phyloP scores from a whole-genome alignment of 2,113 vertebrate genomes.

The Castor canadensis region DNA sequence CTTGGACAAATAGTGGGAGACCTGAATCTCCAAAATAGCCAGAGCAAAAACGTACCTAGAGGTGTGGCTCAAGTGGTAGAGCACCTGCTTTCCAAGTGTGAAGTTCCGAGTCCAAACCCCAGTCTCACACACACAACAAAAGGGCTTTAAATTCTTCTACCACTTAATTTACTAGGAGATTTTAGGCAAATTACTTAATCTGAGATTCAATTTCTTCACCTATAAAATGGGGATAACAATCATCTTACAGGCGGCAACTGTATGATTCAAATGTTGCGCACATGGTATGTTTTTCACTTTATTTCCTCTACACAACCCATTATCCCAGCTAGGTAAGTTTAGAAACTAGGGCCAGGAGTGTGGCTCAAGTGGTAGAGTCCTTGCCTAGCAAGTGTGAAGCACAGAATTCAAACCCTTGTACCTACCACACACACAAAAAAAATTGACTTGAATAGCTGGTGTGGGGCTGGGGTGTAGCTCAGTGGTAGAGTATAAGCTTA shows the following conservation, averaged over 20 bases:
- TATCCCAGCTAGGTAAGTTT: background rate
- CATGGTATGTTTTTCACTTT: background rate
- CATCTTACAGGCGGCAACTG: background rate
- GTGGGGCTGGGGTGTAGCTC: background rate
- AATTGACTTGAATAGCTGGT: background rate
- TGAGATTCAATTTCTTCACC: background rate
- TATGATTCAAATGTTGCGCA: background rate
- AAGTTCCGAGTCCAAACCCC: too few species aligned
- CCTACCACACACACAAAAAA: background rate
- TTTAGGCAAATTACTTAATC: slow-evolving; percentile 19
- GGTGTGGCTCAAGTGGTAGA: too few species aligned
- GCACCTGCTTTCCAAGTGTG: too few species aligned
- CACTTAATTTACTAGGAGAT: background rate
- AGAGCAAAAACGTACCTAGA: too few species aligned
- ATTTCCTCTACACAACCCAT: background rate
- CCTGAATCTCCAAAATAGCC: too few species aligned
- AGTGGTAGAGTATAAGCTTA: background rate
- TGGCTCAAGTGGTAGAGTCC: too few species aligned
- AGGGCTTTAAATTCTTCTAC: slow-evolving; percentile 40
- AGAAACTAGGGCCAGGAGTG: background rate
- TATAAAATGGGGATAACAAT: background rate
- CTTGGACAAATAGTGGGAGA: too few species aligned
- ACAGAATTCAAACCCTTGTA: too few species aligned
- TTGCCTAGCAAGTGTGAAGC: too few species aligned
- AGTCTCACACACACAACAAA: too few species aligned